These are phyloP conservation scores for Dicyrtoma fusca DNA, from an alignment of 2,888 invertebrate species.

Conservation along the genomic window DNA sequence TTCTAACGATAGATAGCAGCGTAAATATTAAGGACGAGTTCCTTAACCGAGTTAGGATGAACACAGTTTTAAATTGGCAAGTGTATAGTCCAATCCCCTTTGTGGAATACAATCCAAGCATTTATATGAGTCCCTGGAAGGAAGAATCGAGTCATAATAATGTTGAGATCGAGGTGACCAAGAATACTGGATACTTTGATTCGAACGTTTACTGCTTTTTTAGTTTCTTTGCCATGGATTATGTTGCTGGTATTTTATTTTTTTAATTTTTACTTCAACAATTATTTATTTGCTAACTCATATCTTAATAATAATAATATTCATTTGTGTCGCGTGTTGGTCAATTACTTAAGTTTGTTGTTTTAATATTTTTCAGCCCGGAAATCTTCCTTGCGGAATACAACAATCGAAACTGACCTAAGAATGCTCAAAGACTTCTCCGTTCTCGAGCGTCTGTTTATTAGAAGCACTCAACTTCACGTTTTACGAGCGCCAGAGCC, in stretches of 20 bases:
- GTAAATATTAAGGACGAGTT: constrained; percentile 76
- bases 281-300: no score
- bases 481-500: constrained; percentile 36
- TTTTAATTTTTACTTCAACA: background rate
- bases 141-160: background rate
- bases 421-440: background rate
- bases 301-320: background rate
- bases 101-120: constrained; percentile 76
- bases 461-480: constrained; percentile 8
- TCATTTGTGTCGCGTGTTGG: background rate
- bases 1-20: constrained; percentile 72
- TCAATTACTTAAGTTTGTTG: background rate
- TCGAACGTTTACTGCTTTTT: constrained; percentile 71
- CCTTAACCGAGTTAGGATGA: constrained; percentile 90
- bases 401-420: constrained; percentile 7
- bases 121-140: constrained; percentile 1
- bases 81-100: constrained; percentile 92
- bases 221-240: constrained; percentile 84
- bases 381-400: constrained; percentile 21
- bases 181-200: constrained; percentile 79
- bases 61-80: constrained; percentile 85
- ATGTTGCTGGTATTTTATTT: constrained; percentile 67
- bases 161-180: constrained; percentile 68
- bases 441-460: constrained; percentile 12
- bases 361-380: constrained; percentile 33